Evolutionary conservation across 2,888 invertebrate species (phyloP).

Genomic region (Folsomia candida): DNA sequence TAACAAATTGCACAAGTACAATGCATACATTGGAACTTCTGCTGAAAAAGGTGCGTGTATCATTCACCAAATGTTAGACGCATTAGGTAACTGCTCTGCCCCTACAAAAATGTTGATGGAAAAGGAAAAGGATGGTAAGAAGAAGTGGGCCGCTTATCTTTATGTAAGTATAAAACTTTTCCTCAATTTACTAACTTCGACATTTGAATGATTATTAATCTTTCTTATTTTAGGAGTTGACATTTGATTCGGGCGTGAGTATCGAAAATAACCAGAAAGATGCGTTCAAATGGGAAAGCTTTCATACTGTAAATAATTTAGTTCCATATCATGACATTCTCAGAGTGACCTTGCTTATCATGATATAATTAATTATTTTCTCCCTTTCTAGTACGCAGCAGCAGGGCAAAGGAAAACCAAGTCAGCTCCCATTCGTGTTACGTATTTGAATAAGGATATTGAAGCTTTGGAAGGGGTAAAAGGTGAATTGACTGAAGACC

Average conservation of each 20-base stretch:
- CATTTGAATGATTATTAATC: not conserved
- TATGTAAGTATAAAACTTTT: not conserved
- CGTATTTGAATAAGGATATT: not conserved
- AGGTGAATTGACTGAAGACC: not conserved
- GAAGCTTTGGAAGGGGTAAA: not conserved
- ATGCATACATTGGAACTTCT: not conserved
- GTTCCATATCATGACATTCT: too few relatives aligned
- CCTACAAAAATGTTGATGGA: not conserved
- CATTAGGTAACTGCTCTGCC: not conserved
- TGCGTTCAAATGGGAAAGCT: not conserved
- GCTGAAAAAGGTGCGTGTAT: not conserved
- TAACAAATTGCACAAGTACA: not conserved
- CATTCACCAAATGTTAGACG: not conserved
- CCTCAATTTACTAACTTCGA: not conserved
- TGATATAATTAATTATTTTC: too few relatives aligned
- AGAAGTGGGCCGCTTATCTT: not conserved
- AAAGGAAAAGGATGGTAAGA: not conserved
- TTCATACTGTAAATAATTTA: not conserved
- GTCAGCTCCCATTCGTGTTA: not conserved
- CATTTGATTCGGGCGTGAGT: not conserved
- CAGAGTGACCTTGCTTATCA: too few relatives aligned
- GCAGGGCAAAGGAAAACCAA: not conserved
- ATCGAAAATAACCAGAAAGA: not conserved
- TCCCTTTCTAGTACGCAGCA: not conserved
- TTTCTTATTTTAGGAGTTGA: not conserved